Evolutionary conservation across 2,797 vertebrate species (phyloP), one percentile per base, ranked within the genome.

Genomic region (Nothura maculosa): DNA sequence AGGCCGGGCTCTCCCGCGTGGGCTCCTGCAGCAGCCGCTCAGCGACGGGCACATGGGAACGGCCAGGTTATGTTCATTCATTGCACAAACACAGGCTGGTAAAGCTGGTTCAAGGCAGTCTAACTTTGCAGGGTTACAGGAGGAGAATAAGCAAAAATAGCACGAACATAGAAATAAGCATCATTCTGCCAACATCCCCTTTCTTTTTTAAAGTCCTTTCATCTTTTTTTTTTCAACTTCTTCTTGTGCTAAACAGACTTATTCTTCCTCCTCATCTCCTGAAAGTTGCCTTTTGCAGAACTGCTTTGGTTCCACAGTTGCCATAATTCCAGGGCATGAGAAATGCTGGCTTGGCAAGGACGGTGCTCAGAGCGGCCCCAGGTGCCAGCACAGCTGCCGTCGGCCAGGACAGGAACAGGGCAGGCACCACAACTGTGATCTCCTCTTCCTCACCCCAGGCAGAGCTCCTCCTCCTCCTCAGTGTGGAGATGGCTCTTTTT

Each of bases 401-500:
- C 10, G 16, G 52, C 28, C 52, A 18, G 52, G 60, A 48, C 40
- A 17, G 0, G 0, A 19, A 63, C 10, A n/a, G 19, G 0, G 2
- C 8, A 7, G 1, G 6, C 36, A 36, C 22, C 30, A 45, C 21
- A 0, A 0, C n/a, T 25, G 88, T 17, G 28, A 24, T 34, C 76
- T 61, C 67, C 43, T 73, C 34, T 70, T 28, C 78, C 43, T 42
- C 25, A n/a, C 7, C 8, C 74, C 1, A 73, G 47, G 40, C 48
- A 17, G 36, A 19, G 54, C 32, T 15, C 28, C 52, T 48, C 22
- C 57, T 43, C 22, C 58, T 62, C 62, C 61, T 34, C 22, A 22
- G 28, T 67, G 74, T 25, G 55, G 36, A 90, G n/a, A 45, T 13
- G 10, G 10, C 6, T 30, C n/a, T 89, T 78, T 55, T 61, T 47